Base-by-base conservation (phyloP, 1,140 invertebrate species). In the Drosophila orosa region DNA sequence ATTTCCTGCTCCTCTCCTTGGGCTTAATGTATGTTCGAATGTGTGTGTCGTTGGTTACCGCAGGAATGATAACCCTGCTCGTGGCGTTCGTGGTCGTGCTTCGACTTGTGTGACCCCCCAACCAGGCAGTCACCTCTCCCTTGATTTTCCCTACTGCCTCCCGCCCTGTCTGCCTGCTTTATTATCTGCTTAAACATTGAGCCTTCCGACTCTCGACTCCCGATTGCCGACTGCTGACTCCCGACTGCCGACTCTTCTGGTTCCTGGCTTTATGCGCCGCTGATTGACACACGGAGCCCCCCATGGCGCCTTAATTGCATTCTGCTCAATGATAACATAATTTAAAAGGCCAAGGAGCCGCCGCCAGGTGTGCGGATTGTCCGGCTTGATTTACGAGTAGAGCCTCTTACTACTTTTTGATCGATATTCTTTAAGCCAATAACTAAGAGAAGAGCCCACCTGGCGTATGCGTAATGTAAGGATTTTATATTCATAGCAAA, bases 161-260 rank as follows among this genome's bases (percentile, higher is more conserved):
- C 39, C 9, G 17, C 40, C 10, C 47, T 55, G 44, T 42, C 61
- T 77, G 62, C 13, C 61, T 79, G 71, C 50, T 87, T 87, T 87
- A 89, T 89, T 87, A 87, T 87, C 84, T 87, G 76, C 84, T 87
- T 87, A 87, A 89, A 89, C 80, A 84, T 89, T 79, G 83, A 79
- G 79, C 65, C 58, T 62, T 67, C 44, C 61, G 63, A 67, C 54
- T 71, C 17, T 27, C 27, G 19, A 54, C 27, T 52, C 19, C 31
- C 45, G 58, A 50, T 7, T 50, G 3, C n/a, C 25, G 27, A 50
- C 48, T 33, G 27, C 27, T 29, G 48, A 22, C 29, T 33, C 19
- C n/a, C 13, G 29, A 50, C 48, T 33, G 27, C 27, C 48, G 48
- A 22, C 29, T 33, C 19, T n/a, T n/a, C n/a, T 8, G 29, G 29